Evolutionary conservation across 2,113 vertebrate species (phyloP).

Genomic region (Edolisoma coerulescens): DNA sequence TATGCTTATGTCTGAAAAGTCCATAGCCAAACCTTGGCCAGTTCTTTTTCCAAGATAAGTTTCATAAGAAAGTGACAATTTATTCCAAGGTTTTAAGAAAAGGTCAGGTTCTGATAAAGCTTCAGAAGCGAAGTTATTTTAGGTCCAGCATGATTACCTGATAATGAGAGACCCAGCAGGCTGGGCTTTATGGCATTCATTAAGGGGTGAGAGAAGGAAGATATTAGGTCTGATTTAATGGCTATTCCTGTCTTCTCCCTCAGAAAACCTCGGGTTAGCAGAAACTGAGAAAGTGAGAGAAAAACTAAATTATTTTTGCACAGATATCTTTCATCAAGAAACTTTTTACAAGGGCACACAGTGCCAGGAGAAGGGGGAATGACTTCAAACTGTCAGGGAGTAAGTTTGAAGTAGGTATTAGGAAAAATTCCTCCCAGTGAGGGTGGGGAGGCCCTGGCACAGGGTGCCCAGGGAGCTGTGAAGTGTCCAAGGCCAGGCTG

Average conservation of each 20-base stretch:
- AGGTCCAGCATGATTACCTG: background rate
- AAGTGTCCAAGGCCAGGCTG: background rate
- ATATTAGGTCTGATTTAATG: background rate
- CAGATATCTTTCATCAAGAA: background rate
- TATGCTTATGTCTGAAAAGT: background rate
- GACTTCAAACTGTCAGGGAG: background rate
- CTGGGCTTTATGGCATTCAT: background rate
- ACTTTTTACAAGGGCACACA: background rate
- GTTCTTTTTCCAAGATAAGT: background rate
- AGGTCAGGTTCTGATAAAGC: slow-evolving; percentile 14
- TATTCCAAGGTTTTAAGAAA: background rate
- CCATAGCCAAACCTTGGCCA: background rate
- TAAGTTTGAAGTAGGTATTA: no score
- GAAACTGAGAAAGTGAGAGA: background rate
- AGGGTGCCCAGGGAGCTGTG: background rate
- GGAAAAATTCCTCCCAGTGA: background rate
- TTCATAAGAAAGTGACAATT: background rate
- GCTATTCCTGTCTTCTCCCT: background rate
- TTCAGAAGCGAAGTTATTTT: background rate
- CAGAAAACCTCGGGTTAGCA: background rate
- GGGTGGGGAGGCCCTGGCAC: background rate
- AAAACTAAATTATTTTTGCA: background rate
- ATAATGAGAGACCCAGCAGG: slow-evolving; percentile 3
- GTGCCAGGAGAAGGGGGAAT: background rate
- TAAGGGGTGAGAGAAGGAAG: background rate